Percentiles rank a stretch among this genome's conserved stretches.
phyloP scores from a whole-genome alignment of 2,888 invertebrate species.

The Phaedon cochleariae region DNA sequence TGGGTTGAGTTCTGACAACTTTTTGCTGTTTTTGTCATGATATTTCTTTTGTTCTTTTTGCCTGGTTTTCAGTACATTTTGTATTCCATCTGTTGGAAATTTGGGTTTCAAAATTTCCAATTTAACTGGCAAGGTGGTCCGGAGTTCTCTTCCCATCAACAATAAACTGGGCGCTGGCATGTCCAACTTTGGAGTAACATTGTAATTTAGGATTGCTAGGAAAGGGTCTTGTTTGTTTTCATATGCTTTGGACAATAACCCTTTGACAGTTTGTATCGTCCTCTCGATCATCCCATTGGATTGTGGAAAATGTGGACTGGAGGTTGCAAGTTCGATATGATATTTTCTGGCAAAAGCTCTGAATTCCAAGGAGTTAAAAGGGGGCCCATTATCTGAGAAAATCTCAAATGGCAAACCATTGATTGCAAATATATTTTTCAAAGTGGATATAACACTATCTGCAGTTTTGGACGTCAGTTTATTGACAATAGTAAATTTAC shows the following conservation, averaged over 20 bases:
- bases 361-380: constrained; percentile 36
- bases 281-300: constrained; percentile 42
- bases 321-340: constrained; percentile 33
- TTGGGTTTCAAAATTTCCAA: too few relatives aligned
- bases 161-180: constrained; percentile 41
- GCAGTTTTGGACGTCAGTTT: constrained; percentile 25
- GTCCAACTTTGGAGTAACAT: constrained; percentile 41
- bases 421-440: constrained; percentile 28
- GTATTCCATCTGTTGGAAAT: too few relatives aligned
- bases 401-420: constrained; percentile 31
- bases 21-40: too few relatives aligned
- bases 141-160: constrained; percentile 45
- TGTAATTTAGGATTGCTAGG: constrained; percentile 40
- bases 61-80: too few relatives aligned
- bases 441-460: constrained; percentile 4
- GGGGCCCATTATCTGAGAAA: constrained; percentile 38
- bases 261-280: constrained; percentile 42
- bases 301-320: constrained; percentile 38
- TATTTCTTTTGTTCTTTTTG: too few relatives aligned
- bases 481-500: constrained; percentile 43
- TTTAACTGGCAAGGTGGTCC: too few relatives aligned
- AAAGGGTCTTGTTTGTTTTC: constrained; percentile 39
- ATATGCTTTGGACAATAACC: constrained; percentile 33
- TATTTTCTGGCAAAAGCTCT: constrained; percentile 33
- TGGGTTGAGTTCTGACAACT: too few relatives aligned